These are phyloP conservation scores for Alca torda DNA, from an alignment of 2,797 vertebrate genomes.

Conservation along the genomic window DNA sequence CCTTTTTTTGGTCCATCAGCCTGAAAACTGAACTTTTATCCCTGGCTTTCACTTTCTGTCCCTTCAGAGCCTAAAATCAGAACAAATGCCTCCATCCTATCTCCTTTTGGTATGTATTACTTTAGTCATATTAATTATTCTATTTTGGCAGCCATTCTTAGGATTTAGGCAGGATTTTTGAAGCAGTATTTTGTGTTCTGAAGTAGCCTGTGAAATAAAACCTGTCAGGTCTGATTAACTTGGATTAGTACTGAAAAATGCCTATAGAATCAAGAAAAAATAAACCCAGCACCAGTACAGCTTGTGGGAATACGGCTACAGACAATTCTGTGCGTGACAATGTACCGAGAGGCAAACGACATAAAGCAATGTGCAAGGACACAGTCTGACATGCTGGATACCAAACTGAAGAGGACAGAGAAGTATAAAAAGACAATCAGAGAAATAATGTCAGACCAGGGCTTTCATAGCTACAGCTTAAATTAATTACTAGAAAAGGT, in stretches of 20 bases:
- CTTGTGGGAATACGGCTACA: neutral
- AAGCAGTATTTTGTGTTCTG: neutral
- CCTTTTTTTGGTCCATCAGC: neutral
- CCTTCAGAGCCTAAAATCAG: neutral
- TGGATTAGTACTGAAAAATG: constrained; percentile 25
- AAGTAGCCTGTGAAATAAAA: constrained; percentile 11
- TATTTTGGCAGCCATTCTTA: neutral
- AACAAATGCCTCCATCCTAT: neutral
- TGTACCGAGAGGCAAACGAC: neutral
- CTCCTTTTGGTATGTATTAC: neutral
- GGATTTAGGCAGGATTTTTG: neutral
- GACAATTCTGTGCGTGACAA: neutral
- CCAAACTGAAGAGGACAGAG: neutral
- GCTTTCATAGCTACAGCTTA: neutral
- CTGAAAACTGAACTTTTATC: neutral
- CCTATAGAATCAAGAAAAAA: constrained; percentile 11
- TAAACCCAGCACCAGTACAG: neutral
- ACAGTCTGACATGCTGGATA: neutral
- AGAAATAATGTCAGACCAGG: neutral
- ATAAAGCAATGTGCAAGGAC: neutral
- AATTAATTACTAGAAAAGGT: neutral
- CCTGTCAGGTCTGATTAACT: constrained; percentile 38
- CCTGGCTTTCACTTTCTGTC: neutral
- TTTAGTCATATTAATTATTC: constrained; percentile 21
- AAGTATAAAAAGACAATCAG: neutral